A percentile compares a stretch with the other conserved stretches of the same genome.
Evolutionary conservation across 2,113 vertebrate species (phyloP).

Genomic region (pig (Sus scrofa)): DNA sequence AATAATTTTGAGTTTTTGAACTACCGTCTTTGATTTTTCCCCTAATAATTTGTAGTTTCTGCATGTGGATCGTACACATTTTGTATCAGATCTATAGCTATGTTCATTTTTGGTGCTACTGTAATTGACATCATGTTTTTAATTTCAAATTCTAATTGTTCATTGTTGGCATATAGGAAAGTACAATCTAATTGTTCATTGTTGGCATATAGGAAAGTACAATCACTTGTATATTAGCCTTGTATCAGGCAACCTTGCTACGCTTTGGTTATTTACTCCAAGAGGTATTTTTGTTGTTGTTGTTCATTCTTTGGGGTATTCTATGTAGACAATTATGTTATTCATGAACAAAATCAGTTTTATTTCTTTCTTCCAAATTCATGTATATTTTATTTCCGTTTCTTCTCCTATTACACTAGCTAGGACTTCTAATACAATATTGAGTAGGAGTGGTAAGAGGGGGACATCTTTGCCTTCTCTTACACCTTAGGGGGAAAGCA

Average conservation of each 20-base stretch:
- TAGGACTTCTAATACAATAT: neutral
- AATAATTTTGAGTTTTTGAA: neutral
- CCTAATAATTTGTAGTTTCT: neutral
- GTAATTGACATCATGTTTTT: neutral
- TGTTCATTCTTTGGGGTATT: neutral
- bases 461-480: neutral
- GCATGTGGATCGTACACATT: neutral
- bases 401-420: neutral
- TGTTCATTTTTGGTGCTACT: neutral
- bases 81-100: neutral
- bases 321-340: neutral
- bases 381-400: neutral
- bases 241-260: neutral
- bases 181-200: too few relatives aligned
- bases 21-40: neutral
- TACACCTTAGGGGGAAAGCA: neutral
- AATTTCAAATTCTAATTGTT: neutral
- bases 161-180: neutral
- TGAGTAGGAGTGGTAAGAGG: neutral
- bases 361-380: neutral
- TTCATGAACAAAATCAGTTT: neutral
- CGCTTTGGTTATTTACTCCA: neutral
- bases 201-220: neutral
- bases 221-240: neutral
- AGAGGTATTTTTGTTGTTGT: neutral